Evolutionary conservation across 1,140 invertebrate genomes (phyloP), one percentile per base, ranked within the genome.

Genomic region (Orchestia grillus): DNA sequence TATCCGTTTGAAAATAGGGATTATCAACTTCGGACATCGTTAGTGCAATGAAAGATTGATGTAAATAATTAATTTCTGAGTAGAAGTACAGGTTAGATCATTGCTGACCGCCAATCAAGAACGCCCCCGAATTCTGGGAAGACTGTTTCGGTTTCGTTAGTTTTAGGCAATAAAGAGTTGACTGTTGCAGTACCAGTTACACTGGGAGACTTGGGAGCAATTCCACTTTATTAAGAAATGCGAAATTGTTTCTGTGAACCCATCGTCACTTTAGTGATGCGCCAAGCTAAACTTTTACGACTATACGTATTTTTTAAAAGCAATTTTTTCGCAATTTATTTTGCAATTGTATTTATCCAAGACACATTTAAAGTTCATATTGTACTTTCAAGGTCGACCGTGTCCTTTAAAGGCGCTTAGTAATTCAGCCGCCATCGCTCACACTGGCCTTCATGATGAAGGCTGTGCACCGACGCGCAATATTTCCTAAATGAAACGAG

Each of bases 401-500:
- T 23, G 62, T 77, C 36, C 28, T 77, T 77, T 77, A 36, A 77
- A 77, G 62, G 62, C 62, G 62, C 15, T 1, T 15, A 23, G 36
- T 77, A 77, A 77, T 77, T 77, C 62, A 77, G 62, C 28, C 15
- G 62, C 62, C 62, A 77, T 77, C 62, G 28, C 62, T 77, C 62
- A 15, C 28, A 3, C 28, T 15, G 62, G 1, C 62, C 15, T 77
- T 15, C 62, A 77, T 77, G 62, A 77, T 77, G 11, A 77, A 77
- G 62, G 62, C 62, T 77, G 1, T 36, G 62, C 88, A 42, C 28
- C 6, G 41, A 16, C 88, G 88, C 44, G 88, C 88, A 91, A 91
- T 91, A 91, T 91, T 11, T 8, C 88, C 41, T 44, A 91, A 91
- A 91, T 91, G 88, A 91, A 91, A 91, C 88, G 41, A 91, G 15